A percentile compares a stretch with the other conserved stretches of the same genome.
Evolutionary conservation across 2,797 vertebrate species (phyloP).

Genomic region (Neomorphus geoffroyi): DNA sequence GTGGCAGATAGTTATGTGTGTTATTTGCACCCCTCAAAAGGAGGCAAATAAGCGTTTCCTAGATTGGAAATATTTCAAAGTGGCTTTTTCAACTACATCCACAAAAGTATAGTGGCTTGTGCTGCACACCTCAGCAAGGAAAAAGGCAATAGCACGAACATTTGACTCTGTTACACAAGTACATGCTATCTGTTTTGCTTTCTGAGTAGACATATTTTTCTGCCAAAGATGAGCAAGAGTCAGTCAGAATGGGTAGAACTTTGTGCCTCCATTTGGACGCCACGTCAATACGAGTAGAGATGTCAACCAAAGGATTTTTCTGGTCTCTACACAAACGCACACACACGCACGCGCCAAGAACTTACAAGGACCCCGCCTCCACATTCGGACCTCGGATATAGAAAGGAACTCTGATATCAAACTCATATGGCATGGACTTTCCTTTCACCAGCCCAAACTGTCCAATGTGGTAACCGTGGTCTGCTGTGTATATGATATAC

Average conservation of each 20-base stretch:
- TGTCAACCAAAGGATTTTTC: neutral
- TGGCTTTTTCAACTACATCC: neutral
- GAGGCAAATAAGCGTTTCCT: neutral
- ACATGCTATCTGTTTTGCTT: neutral
- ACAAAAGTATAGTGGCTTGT: neutral
- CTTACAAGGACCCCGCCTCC: constrained; percentile 93
- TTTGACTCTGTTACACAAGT: neutral
- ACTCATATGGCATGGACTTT: constrained; percentile 98
- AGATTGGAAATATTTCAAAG: neutral
- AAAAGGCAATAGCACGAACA: neutral
- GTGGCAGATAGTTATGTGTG: neutral
- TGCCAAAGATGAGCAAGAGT: neutral
- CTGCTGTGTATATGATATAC: constrained; percentile 93
- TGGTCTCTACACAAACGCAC: neutral
- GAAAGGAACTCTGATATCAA: constrained; percentile 96
- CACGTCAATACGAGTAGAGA: neutral
- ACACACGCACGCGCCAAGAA: constrained; percentile 4
- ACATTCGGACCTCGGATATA: constrained; percentile 93
- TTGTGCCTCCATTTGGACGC: neutral
- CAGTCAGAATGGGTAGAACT: neutral
- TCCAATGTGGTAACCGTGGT: constrained; percentile 97
- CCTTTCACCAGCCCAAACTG: constrained; percentile 97
- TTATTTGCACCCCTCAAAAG: neutral
- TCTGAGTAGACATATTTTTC: neutral
- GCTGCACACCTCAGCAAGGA: neutral